These are phyloP conservation scores for Oncopeltus fasciatus DNA, from an alignment of 1,140 invertebrate species.

Conservation along the genomic window DNA sequence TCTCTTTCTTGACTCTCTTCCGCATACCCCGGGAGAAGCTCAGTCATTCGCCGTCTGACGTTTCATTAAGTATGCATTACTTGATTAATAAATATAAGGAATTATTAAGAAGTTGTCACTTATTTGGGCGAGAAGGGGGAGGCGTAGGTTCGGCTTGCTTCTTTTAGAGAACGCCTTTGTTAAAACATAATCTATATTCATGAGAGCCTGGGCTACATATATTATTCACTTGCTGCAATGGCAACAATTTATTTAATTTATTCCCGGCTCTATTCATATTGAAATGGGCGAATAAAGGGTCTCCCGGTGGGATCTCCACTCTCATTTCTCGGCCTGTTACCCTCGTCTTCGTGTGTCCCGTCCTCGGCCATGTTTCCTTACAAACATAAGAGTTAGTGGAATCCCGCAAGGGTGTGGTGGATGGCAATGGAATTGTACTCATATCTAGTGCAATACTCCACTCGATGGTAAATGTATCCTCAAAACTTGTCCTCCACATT, in stretches of 20 bases:
- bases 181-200: constrained; percentile 5
- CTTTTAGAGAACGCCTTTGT: constrained; percentile 1
- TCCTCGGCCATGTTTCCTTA: no score
- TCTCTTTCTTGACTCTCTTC: no score
- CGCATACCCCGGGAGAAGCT: not conserved
- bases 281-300: constrained; percentile 5
- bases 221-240: constrained; percentile 8
- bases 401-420: no score
- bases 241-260: constrained; percentile 10
- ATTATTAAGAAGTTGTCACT: constrained; percentile 8
- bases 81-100: constrained; percentile 14
- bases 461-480: no score
- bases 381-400: no score
- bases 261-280: constrained; percentile 6
- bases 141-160: not conserved
- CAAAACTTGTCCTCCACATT: no score
- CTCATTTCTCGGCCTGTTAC: not conserved
- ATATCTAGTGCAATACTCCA: no score
- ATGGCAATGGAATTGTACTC: no score
- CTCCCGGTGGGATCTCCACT: not conserved
- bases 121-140: not conserved
- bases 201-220: constrained; percentile 4
- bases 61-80: constrained; percentile 6
- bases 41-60: not conserved
- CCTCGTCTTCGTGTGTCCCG: not conserved